Base-by-base conservation (phyloP, 2,797 vertebrate species). In the Aulostomus chinensis region DNA sequence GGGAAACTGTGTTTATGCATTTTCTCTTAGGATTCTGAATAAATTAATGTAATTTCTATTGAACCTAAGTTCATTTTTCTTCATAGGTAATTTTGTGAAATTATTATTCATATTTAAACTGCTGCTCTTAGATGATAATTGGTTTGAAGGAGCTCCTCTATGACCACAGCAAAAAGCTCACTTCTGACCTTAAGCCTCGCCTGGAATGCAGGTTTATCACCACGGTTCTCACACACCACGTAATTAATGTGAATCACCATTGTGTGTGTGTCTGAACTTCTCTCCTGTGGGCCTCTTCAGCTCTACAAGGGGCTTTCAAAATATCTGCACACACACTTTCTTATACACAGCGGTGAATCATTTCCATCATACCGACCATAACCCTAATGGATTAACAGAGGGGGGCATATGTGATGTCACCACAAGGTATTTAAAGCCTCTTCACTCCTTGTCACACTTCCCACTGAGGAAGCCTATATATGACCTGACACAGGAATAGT, bases 401-500 rank as follows among this genome's bases (percentile, higher is more conserved):
- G 24, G 42, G 2, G 4, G 30, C 16, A 16, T 4, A 17, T 16
- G 20, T 65, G 58, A 64, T 11, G n/a, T 67, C 54, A 53, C 7
- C 29, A 43, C n/a, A 14, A 42, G 38, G 25, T 56, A 32, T 48
- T 25, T 28, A 29, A 37, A 38, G 38, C 42, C 26, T 54, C 29
- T 21, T 65, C 8, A 16, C 17, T 59, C 39, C 30, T 5, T 43
- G 54, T 58, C 49, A 54, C 37, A 49, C 38, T 40, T 57, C 11
- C 32, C 43, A 60, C 7, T 31, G 22, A 15, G 37, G 17, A 14
- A 13, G 39, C 4, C 33, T 11, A 50, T 57, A 45, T 18, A 36
- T 46, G 53, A 59, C 57, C 66, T 29, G 17, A 64, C 65, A 75
- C 46, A 61, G 45, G 74, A 69, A 65, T 9, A 64, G 58, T 34